A percentile compares a stretch with the other conserved stretches of the same genome.
These are phyloP conservation scores for Strix uralensis DNA, from an alignment of 2,113 vertebrate species.

Conservation along the genomic window DNA sequence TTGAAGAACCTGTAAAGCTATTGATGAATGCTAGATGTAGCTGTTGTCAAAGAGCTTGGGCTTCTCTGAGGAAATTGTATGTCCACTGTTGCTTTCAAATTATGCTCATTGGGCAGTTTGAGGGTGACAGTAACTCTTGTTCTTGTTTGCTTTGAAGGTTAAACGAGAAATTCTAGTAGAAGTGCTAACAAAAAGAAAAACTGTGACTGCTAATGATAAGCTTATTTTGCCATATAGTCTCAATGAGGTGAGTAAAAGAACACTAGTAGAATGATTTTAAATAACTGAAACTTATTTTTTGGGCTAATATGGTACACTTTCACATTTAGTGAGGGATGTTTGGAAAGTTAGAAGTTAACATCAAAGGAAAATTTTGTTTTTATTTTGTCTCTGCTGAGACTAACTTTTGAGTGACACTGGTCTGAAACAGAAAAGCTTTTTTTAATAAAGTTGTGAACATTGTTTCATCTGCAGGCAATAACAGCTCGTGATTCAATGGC, in stretches of 20 bases:
- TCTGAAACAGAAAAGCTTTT: background rate
- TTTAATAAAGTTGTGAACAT: background rate
- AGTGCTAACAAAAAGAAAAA: conserved; percentile 97
- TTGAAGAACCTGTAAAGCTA: background rate
- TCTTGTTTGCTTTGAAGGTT: conserved; percentile 75
- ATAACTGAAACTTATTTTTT: background rate
- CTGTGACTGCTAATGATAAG: conserved; percentile 94
- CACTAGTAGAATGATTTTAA: background rate
- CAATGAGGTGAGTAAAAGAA: conserved; percentile 81
- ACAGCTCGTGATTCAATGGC: conserved; percentile 98
- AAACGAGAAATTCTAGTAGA: conserved; percentile 93
- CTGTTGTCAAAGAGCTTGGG: background rate
- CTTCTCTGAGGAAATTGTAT: background rate
- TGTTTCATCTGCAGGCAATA: conserved; percentile 80
- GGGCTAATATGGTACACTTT: background rate
- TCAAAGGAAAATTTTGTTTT: background rate
- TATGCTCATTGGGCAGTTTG: background rate
- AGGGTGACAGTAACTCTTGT: background rate
- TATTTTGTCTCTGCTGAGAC: background rate
- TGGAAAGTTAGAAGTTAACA: background rate
- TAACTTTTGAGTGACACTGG: background rate
- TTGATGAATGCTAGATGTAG: background rate
- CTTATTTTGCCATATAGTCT: conserved; percentile 96
- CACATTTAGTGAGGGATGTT: background rate
- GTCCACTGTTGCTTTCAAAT: background rate